A percentile compares a stretch with the other conserved stretches of the same genome.
These are phyloP conservation scores for Passer domesticus DNA, from an alignment of 2,113 vertebrate genomes.

Conservation along the genomic window DNA sequence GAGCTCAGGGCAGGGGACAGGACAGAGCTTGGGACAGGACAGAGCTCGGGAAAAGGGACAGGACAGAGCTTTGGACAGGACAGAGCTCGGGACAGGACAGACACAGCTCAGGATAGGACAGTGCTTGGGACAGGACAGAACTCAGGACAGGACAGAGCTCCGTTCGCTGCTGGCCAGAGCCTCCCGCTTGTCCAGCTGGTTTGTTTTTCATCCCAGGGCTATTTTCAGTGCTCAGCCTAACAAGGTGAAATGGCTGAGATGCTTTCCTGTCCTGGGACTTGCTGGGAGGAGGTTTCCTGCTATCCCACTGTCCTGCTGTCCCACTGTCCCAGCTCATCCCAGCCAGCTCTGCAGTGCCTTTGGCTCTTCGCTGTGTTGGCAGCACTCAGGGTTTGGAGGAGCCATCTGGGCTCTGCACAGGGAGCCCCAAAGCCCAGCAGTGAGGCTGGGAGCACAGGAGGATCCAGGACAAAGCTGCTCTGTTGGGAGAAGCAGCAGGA, in stretches of 20 bases:
- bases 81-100: not conserved
- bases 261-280: slow-evolving; percentile 29
- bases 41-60: not conserved
- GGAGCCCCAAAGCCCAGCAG: rapidly evolving
- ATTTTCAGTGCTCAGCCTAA: slow-evolving; percentile 65
- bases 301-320: not conserved
- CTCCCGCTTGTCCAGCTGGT: slow-evolving; percentile 9
- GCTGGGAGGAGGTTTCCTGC: not conserved
- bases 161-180: not conserved
- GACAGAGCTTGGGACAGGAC: not conserved
- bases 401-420: not conserved
- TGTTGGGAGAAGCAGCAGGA: rapidly evolving
- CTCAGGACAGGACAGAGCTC: not conserved
- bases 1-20: not conserved
- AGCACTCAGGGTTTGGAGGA: not conserved
- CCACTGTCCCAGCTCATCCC: not conserved
- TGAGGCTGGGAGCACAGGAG: rapidly evolving
- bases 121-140: not conserved
- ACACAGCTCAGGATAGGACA: no score
- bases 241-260: slow-evolving; percentile 72
- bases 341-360: rapidly evolving
- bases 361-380: not conserved
- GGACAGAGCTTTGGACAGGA: not conserved
- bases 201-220: slow-evolving; percentile 62
- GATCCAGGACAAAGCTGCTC: rapidly evolving